Evolutionary conservation across 1,140 invertebrate species (phyloP), one percentile per base, ranked within the genome.

Genomic region (Drosophila asahinai): DNA sequence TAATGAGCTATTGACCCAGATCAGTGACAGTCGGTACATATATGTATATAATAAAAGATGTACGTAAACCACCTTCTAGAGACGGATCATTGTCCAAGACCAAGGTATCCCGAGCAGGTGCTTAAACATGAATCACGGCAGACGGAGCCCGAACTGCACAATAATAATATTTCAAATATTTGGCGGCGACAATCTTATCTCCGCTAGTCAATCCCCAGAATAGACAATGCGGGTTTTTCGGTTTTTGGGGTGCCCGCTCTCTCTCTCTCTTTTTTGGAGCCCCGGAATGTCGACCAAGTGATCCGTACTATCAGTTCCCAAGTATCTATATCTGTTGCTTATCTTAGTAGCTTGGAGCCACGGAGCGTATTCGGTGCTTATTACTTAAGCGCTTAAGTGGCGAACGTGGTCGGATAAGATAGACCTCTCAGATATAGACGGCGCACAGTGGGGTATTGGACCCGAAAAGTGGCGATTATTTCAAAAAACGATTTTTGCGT

Each of bases 371-470:
- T 74, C 30, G 48, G 71, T 33, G 61, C 65, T 60, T 73, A 73
- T 73, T 52, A 73, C 55, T 73, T 73, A 52, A 60, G 72, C 58
- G 74, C 25, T 42, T 52, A 70, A 78, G 57, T 70, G 64, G 57
- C 42, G 3, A 48, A 59, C 47, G 40, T 62, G 42, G 65, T 12
- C 80, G 80, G 80, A 82, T 82, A 82, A 82, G 80, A 82, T 82
- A 82, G 73, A 49, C 22, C n/a, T 40, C 22, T 42, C 30, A 60
- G 72, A 59, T 72, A 73, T 36, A 45, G 59, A 49, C 38, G 30
- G 51, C 14, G 42, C n/a, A n/a, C n/a, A n/a, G n/a, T n/a, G n/a
- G n/a, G n/a, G n/a, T n/a, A n/a, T n/a, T n/a, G n/a, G n/a, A n/a
- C n/a, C n/a, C n/a, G n/a, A n/a, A n/a, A n/a, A n/a, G n/a, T n/a